phyloP scores from a whole-genome alignment of 2,888 invertebrate genomes.

The Drepana falcataria region DNA sequence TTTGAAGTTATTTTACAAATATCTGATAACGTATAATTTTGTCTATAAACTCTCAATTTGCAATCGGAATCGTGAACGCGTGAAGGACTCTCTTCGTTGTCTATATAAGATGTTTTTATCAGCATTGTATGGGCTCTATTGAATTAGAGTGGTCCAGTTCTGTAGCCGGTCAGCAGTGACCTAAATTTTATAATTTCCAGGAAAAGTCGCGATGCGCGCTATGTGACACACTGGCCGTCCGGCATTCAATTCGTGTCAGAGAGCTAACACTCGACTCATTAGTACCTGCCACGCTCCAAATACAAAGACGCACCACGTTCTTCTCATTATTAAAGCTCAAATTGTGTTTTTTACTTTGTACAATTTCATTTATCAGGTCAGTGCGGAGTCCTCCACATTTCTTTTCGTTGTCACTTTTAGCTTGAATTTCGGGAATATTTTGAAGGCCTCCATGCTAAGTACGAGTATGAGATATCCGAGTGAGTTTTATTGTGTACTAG shows the following conservation, averaged over 20 bases:
- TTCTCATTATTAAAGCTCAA: constrained; percentile 26
- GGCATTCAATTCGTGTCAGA: constrained; percentile 30
- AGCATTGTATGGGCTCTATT: not conserved
- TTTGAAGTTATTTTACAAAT: no score
- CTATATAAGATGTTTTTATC: no score
- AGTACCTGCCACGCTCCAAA: constrained; percentile 56
- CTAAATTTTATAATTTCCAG: constrained; percentile 42
- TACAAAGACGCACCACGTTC: constrained; percentile 31
- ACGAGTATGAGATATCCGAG: no score
- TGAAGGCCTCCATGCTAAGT: no score
- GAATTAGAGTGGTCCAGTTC: constrained; percentile 2
- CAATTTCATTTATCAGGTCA: not conserved
- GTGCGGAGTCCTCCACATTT: not conserved
- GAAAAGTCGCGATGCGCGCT: constrained; percentile 27
- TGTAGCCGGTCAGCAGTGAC: constrained; percentile 23
- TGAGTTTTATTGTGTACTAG: no score
- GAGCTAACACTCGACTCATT: constrained; percentile 40
- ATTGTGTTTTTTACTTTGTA: constrained; percentile 3
- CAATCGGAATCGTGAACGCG: no score
- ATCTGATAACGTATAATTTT: no score
- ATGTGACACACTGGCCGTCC: constrained; percentile 27
- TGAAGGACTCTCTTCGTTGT: no score
- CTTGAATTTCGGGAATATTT: not conserved
- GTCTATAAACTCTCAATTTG: no score
- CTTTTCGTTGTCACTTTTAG: not conserved